A percentile compares a stretch with the other conserved stretches of the same genome.
phyloP scores from a whole-genome alignment of 2,888 invertebrate genomes.

The Lasioglossum malachurum region DNA sequence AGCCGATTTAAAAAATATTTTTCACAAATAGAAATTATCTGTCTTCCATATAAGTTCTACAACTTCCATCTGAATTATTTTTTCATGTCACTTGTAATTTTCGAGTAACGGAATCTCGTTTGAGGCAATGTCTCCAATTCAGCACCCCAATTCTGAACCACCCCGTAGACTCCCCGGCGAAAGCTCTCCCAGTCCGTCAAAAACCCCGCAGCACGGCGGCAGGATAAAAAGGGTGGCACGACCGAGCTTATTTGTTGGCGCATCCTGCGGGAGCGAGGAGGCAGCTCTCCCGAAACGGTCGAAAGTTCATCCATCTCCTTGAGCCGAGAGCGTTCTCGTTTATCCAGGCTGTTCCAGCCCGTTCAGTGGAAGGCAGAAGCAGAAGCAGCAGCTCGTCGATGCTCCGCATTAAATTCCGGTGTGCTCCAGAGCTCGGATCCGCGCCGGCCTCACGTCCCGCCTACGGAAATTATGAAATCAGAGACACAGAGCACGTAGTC shows the following conservation, averaged over 20 bases:
- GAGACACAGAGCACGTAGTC: constrained; percentile 84
- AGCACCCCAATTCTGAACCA: neutral
- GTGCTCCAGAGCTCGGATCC: constrained; percentile 1
- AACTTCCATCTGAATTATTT: too few relatives aligned
- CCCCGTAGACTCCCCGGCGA: neutral
- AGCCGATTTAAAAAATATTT: too few relatives aligned
- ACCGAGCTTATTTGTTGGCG: constrained; percentile 6
- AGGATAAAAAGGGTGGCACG: neutral
- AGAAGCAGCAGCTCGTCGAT: constrained; percentile 55
- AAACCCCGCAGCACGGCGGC: neutral
- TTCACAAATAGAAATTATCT: too few relatives aligned
- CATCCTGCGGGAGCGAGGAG: constrained; percentile 3
- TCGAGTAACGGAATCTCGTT: too few relatives aligned
- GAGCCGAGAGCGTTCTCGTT: constrained; percentile 58
- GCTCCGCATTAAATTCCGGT: constrained; percentile 63
- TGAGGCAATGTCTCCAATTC: too few relatives aligned
- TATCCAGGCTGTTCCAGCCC: constrained; percentile 43
- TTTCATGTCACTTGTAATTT: too few relatives aligned
- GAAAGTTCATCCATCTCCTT: constrained; percentile 66
- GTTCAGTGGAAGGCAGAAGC: neutral
- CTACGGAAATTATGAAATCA: constrained; percentile 85
- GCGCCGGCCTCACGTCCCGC: constrained; percentile 70
- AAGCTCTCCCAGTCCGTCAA: neutral
- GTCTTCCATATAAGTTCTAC: too few relatives aligned
- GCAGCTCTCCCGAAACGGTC: constrained; percentile 13